Conservation (phyloP, 2,797 vertebrate species). For the Dicrostonyx torquatus region DNA sequence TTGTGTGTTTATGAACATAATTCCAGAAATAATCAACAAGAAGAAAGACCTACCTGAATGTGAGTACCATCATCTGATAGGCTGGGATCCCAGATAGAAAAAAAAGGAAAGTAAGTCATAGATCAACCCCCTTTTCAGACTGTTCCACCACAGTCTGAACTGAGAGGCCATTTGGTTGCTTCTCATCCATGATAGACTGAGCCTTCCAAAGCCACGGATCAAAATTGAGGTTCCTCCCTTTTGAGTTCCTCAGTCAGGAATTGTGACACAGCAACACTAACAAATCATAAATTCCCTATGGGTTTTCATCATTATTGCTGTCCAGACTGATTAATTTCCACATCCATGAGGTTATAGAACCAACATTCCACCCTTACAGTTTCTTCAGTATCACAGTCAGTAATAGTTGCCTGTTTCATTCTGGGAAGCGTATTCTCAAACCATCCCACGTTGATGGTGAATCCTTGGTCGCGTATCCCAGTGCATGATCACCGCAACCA, state of each 20-base stretch:
- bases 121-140: not conserved
- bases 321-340: not conserved
- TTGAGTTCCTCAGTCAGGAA: not conserved
- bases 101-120: no score
- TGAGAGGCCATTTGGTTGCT: not conserved
- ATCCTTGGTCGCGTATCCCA: not conserved
- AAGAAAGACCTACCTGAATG: no score
- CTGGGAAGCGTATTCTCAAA: not conserved
- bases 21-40: not conserved
- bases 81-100: not conserved
- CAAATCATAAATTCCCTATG: not conserved
- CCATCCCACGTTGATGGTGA: not conserved
- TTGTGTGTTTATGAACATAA: not conserved
- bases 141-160: not conserved
- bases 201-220: not conserved
- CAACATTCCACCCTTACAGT: not conserved
- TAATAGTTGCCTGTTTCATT: not conserved
- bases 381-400: not conserved
- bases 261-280: not conserved
- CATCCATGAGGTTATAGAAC: not conserved
- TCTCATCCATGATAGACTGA: not conserved
- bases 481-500: not conserved
- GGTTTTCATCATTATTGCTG: not conserved
- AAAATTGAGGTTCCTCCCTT: not conserved
- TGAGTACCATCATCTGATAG: not conserved